phyloP scores from a whole-genome alignment of 2,888 invertebrate genomes.

The Antitype chi region DNA sequence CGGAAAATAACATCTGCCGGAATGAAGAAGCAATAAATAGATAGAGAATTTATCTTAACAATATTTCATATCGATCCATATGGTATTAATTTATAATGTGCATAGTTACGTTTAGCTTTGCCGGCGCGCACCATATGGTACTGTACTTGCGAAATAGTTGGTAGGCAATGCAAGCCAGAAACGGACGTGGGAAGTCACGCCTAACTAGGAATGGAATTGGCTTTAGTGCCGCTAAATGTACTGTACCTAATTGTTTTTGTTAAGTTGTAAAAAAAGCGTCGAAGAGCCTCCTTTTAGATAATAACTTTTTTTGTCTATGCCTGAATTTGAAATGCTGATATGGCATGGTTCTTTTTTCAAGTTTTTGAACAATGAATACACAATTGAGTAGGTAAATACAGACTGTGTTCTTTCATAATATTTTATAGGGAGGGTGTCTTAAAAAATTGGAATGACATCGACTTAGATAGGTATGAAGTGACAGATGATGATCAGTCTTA shows the following conservation, averaged over 20 bases:
- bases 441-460: background rate
- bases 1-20: constrained; percentile 42
- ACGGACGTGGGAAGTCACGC: constrained; percentile 53
- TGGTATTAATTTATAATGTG: constrained; percentile 41
- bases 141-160: constrained; percentile 55
- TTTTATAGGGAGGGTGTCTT: background rate
- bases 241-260: background rate
- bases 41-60: constrained; percentile 35
- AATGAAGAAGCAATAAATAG: constrained; percentile 40
- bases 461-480: constrained; percentile 4
- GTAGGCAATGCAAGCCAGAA: constrained; percentile 33
- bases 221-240: constrained; percentile 21
- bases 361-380: background rate
- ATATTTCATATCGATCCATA: constrained; percentile 40
- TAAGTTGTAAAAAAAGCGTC: background rate
- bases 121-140: constrained; percentile 55
- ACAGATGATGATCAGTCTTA: background rate
- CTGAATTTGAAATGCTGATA: background rate
- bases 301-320: background rate
- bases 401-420: background rate
- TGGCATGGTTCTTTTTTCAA: background rate
- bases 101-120: constrained; percentile 22
- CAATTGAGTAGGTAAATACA: background rate
- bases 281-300: background rate
- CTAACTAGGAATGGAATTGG: constrained; percentile 22